phyloP scores from a whole-genome alignment of 2,888 invertebrate species.

The Cenopis cana region DNA sequence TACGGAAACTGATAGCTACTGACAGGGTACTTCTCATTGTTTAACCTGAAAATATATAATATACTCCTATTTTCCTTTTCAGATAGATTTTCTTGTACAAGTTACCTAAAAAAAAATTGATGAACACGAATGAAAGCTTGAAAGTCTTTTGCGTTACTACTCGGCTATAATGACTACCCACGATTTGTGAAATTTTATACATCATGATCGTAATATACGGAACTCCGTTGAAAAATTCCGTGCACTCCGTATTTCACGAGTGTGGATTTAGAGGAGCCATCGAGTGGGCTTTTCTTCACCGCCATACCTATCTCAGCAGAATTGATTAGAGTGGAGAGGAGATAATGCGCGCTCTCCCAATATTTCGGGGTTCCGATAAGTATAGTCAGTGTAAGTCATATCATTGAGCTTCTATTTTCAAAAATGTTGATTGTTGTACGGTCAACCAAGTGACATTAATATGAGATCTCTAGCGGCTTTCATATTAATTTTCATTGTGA shows the following conservation, averaged over 20 bases:
- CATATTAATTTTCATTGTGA: too few relatives aligned
- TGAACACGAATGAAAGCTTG: too few relatives aligned
- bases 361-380: slow-evolving; percentile 19
- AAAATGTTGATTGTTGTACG: too few relatives aligned
- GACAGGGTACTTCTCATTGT: background rate
- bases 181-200: background rate
- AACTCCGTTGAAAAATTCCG: slow-evolving; percentile 7
- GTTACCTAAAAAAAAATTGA: too few relatives aligned
- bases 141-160: background rate
- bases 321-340: slow-evolving; percentile 39
- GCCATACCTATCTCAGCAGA: slow-evolving; percentile 31
- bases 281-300: slow-evolving; percentile 36
- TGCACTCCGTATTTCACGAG: slow-evolving; percentile 11
- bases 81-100: background rate
- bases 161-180: background rate
- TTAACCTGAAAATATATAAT: background rate
- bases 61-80: background rate
- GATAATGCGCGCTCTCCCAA: slow-evolving; percentile 24
- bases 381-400: background rate
- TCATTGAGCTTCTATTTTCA: background rate
- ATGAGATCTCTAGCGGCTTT: too few relatives aligned
- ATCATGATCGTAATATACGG: slow-evolving; percentile 1
- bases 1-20: background rate
- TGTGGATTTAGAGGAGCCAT: slow-evolving; percentile 34
- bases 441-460: too few relatives aligned